A percentile compares a stretch with the other conserved stretches of the same genome.
phyloP scores from a whole-genome alignment of 2,113 vertebrate species.

The Erpornis zantholeuca region DNA sequence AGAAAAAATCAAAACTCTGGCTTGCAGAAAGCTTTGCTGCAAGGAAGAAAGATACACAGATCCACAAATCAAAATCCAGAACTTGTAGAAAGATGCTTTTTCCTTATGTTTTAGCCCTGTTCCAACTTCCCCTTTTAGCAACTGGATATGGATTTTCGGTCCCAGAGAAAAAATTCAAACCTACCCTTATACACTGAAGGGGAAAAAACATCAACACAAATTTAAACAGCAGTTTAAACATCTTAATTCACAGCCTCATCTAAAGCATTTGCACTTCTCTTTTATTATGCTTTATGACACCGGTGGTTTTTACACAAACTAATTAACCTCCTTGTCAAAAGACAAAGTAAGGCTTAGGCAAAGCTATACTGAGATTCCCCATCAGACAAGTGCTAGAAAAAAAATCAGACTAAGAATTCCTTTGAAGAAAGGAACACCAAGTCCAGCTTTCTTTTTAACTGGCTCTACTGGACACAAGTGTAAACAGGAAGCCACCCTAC shows the following conservation, averaged over 20 bases:
- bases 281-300: not conserved
- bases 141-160: not conserved
- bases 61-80: not conserved
- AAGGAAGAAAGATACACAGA: not conserved
- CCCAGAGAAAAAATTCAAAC: not conserved
- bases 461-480: not conserved
- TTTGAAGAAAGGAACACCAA: not conserved
- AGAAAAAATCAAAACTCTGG: not conserved
- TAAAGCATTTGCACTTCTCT: not conserved
- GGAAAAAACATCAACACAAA: not conserved
- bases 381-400: not conserved
- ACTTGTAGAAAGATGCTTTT: not conserved
- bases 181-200: not conserved
- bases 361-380: not conserved
- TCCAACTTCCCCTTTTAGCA: slow-evolving; percentile 11
- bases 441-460: not conserved
- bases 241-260: not conserved
- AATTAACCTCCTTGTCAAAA: not conserved
- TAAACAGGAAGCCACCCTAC: not conserved
- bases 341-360: not conserved
- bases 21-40: not conserved
- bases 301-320: not conserved
- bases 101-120: not conserved
- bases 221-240: not conserved
- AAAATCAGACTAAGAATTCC: not conserved